Base-by-base conservation (phyloP, 2,113 vertebrate species). In the Mesocricetus auratus region DNA sequence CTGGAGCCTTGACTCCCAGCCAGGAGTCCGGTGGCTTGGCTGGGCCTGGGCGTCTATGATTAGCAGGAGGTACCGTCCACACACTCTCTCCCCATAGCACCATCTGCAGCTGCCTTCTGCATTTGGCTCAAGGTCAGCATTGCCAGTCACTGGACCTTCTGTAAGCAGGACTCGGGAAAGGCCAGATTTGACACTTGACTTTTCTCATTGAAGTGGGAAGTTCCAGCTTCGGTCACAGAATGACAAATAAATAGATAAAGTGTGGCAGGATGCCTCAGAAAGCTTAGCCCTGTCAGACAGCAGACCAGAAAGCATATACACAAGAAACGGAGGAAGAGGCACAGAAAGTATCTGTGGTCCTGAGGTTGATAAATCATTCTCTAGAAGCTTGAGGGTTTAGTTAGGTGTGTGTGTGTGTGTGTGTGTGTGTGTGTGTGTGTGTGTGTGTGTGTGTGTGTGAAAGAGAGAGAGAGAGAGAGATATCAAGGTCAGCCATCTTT, bases 21-120 rank as follows among this genome's bases (percentile, higher is more conserved):
- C 97, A 97, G 94, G 91, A 95, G 82, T 97, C 97, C 88, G 68
- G 91, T 97, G 97, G 92, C 78, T 96, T 58, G 78, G 88, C 90
- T 11, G 39, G 85, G 56, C n/a, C 89, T 81, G 86, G 81, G 74
- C 0, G 1, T 71, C 93, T 92, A 90, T 82, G 58, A 86, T 91
- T 97, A 94, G 97, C 74, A 0, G 96, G 96, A 96, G 94, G 92
- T 66, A 29, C 53, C 92, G 74, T 94, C 79, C 8, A 5, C 45
- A 83, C 26, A 62, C 77, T 79, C 13, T 96, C 68, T 94, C 93
- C 58, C 95, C 73, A 53, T 47, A 71, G 93, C 62, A 98, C 97
- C 97, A 98, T 97, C 97, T 98, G 97, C 95, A 98, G 94, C 95
- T 96, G 94, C 97, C 94, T 96, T 94, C 94, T 97, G 95, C 91